Conservation (phyloP, 2,797 vertebrate genomes). For the Myioborus miniatus region DNA sequence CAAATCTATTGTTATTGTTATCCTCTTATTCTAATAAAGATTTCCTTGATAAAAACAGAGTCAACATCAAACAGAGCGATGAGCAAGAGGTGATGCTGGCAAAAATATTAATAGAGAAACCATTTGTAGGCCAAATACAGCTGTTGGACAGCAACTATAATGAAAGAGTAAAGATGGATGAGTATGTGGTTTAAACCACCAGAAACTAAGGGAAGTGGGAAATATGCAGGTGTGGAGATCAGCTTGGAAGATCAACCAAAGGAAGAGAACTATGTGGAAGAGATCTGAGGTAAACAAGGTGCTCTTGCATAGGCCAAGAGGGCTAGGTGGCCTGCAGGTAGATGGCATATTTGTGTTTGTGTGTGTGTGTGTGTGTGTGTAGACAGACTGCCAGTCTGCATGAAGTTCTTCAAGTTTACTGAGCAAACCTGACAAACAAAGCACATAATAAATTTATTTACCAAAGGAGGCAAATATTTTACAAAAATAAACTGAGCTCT, state of each 20-base stretch:
- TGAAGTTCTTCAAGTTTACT: neutral
- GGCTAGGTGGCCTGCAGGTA: neutral
- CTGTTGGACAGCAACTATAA: neutral
- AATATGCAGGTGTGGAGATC: neutral
- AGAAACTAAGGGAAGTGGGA: neutral
- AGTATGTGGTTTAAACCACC: neutral
- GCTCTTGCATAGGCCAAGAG: neutral
- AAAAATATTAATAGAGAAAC: neutral
- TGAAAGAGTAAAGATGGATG: neutral
- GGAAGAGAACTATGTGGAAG: neutral
- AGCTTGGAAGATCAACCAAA: neutral
- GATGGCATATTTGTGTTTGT: neutral
- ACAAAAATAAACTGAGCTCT: neutral
- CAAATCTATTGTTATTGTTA: neutral
- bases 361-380: neutral
- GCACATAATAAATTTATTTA: neutral
- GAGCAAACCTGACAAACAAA: neutral
- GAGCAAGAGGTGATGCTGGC: neutral
- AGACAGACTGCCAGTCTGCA: neutral
- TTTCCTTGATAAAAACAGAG: neutral
- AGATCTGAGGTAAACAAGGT: neutral
- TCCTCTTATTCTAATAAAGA: neutral
- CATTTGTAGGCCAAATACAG: neutral
- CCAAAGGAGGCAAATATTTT: neutral
- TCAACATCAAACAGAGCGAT: neutral